Percentiles rank a stretch among this genome's conserved stretches.
These are phyloP conservation scores for Thalassaphorura encarpata DNA, from an alignment of 1,140 invertebrate genomes.

Conservation along the genomic window DNA sequence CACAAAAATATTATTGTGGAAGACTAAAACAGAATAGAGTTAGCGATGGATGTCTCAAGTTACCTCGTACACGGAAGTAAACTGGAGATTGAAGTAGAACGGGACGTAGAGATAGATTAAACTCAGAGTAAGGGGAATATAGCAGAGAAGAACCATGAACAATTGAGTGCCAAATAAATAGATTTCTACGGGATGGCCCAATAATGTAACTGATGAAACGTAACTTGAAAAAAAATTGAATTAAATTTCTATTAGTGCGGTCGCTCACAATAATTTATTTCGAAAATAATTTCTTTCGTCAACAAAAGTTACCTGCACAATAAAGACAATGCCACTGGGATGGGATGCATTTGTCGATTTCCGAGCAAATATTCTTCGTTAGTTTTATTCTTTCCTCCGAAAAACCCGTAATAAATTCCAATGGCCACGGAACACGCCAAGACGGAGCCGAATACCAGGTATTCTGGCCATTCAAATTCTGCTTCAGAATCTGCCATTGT, in stretches of 20 bases:
- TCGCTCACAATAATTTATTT: not conserved
- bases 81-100: conserved; percentile 75
- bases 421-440: conserved; percentile 1
- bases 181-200: conserved; percentile 20
- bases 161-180: conserved; percentile 20
- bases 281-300: not conserved
- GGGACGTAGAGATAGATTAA: conserved; percentile 70
- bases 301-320: conserved; percentile 17
- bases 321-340: conserved; percentile 28
- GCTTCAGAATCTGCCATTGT: not conserved
- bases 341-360: conserved; percentile 21
- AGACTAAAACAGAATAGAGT: no score
- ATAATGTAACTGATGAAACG: conserved; percentile 18
- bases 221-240: conserved; percentile 18
- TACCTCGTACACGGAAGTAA: conserved; percentile 82
- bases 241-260: not conserved
- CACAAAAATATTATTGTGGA: not conserved
- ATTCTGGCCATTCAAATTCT: conserved; percentile 6
- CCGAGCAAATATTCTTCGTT: conserved; percentile 20
- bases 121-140: conserved; percentile 28
- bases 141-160: conserved; percentile 21
- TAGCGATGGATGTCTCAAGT: no score
- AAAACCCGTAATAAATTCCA: conserved; percentile 3
- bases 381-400: not conserved
- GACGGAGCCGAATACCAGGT: not conserved